Conservation (phyloP, 1,140 invertebrate genomes). For the Bilobella aurantiaca region DNA sequence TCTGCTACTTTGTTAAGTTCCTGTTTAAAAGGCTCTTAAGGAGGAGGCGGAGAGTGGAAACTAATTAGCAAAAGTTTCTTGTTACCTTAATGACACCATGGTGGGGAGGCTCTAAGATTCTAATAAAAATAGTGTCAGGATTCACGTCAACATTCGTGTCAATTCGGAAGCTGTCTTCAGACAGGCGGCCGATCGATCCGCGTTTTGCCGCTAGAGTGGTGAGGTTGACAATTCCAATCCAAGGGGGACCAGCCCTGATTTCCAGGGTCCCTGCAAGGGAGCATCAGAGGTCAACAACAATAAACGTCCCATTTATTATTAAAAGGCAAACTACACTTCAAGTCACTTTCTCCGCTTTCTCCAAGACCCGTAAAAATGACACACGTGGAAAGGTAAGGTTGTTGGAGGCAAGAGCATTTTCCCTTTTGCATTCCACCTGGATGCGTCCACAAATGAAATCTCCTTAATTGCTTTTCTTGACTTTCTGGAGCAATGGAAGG, state of each 20-base stretch:
- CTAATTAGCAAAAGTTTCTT: neutral
- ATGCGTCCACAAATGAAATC: constrained; percentile 14
- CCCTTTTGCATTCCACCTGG: constrained; percentile 13
- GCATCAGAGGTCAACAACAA: constrained; percentile 1
- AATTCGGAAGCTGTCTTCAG: constrained; percentile 31
- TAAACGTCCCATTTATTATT: no score
- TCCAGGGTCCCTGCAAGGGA: constrained; percentile 29
- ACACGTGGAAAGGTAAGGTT: no score
- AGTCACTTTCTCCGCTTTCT: no score
- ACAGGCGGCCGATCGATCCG: constrained; percentile 30
- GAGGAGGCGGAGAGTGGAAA: neutral
- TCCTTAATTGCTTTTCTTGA: constrained; percentile 14
- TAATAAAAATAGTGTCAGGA: constrained; percentile 28
- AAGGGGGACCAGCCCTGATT: constrained; percentile 31
- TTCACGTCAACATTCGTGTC: constrained; percentile 34
- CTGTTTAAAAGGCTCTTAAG: neutral
- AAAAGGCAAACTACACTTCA: no score
- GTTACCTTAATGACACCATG: constrained; percentile 34
- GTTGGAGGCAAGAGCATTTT: no score
- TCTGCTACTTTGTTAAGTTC: neutral
- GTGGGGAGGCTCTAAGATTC: constrained; percentile 26
- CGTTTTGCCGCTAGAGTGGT: constrained; percentile 28
- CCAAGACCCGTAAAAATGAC: no score
- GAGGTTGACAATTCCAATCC: constrained; percentile 32
- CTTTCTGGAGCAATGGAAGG: neutral